These are phyloP conservation scores for Takifugu ocellatus DNA, from an alignment of 2,797 vertebrate genomes.

Conservation along the genomic window DNA sequence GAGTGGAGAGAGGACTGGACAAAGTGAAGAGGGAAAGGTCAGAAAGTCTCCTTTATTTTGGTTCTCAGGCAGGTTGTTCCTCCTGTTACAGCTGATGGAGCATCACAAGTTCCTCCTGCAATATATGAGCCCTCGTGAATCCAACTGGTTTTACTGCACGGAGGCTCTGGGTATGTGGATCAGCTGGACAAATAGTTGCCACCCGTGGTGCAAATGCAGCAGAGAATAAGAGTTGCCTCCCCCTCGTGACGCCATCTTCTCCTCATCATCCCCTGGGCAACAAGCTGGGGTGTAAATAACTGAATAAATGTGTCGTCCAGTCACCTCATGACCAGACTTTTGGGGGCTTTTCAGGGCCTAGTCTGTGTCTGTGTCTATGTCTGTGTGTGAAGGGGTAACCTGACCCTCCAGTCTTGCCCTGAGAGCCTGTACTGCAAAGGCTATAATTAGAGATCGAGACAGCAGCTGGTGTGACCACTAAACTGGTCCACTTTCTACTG, in stretches of 20 bases:
- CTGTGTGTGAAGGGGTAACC: constrained; percentile 54
- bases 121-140: neutral
- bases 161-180: no score
- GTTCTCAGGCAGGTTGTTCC: constrained; percentile 32
- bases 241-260: constrained; percentile 16
- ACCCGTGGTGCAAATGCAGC: no score
- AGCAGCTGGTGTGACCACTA: constrained; percentile 64
- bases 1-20: constrained; percentile 3
- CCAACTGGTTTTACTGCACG: no score
- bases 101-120: constrained; percentile 16
- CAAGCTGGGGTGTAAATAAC: constrained; percentile 47
- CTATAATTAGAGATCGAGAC: constrained; percentile 70
- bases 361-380: constrained; percentile 19
- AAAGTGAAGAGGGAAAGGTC: constrained; percentile 15
- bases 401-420: constrained; percentile 61
- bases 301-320: constrained; percentile 35
- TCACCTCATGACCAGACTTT: constrained; percentile 17
- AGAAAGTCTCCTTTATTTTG: constrained; percentile 10
- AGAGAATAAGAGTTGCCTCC: neutral
- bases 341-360: constrained; percentile 34
- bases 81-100: constrained; percentile 31
- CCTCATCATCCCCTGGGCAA: constrained; percentile 3
- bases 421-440: constrained; percentile 53
- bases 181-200: no score
- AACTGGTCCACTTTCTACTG: constrained; percentile 38